phyloP scores from a whole-genome alignment of 2,888 invertebrate genomes.

The Oscheius myriophilus region DNA sequence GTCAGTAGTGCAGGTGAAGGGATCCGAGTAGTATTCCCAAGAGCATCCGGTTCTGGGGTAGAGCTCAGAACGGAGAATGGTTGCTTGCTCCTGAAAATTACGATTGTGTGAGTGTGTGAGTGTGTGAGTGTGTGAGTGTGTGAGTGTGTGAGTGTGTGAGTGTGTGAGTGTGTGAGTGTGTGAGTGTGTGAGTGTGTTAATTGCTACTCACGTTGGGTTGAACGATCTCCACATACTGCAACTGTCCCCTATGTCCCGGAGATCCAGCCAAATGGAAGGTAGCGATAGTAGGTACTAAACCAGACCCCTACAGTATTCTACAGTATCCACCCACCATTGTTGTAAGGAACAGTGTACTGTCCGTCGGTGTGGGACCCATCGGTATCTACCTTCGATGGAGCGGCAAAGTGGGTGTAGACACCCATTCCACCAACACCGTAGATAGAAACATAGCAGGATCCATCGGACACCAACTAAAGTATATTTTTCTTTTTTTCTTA shows the following conservation, averaged over 20 bases:
- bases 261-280: slow-evolving; percentile 42
- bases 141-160: too few relatives aligned
- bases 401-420: slow-evolving; percentile 48
- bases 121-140: neutral
- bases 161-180: too few relatives aligned
- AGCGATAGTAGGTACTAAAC: slow-evolving; percentile 30
- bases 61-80: slow-evolving; percentile 46
- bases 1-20: slow-evolving; percentile 54
- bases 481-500: neutral
- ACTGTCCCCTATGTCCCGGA: slow-evolving; percentile 34
- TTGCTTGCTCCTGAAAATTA: slow-evolving; percentile 21
- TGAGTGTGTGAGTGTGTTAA: neutral
- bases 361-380: slow-evolving; percentile 48
- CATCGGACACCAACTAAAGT: slow-evolving; percentile 30
- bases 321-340: slow-evolving; percentile 26
- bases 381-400: slow-evolving; percentile 37
- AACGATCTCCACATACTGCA: slow-evolving; percentile 51
- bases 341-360: slow-evolving; percentile 31
- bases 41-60: slow-evolving; percentile 47
- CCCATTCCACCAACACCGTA: slow-evolving; percentile 48
- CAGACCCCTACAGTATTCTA: neutral
- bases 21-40: slow-evolving; percentile 59
- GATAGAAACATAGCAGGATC: slow-evolving; percentile 50
- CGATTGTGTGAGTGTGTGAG: neutral
- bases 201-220: slow-evolving; percentile 21